A percentile compares a stretch with the other conserved stretches of the same genome.
phyloP scores from a whole-genome alignment of 2,888 invertebrate species.

The Melipona bicolor region DNA sequence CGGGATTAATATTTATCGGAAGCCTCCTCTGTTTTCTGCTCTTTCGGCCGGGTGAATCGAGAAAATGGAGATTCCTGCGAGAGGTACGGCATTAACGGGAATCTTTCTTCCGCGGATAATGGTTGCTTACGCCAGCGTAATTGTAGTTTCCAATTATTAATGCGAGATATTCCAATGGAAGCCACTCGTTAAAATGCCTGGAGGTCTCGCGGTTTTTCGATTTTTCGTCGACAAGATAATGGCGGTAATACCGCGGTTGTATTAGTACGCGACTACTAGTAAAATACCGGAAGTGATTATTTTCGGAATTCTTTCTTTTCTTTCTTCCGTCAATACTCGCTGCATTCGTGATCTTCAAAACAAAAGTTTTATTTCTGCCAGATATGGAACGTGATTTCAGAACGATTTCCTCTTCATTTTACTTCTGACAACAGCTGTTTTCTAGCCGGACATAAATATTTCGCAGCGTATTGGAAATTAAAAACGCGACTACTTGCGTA shows the following conservation, averaged over 20 bases:
- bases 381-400: not conserved
- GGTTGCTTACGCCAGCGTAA: not conserved
- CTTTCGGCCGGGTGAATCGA: not conserved
- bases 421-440: not conserved
- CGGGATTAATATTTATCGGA: slow-evolving; percentile 15
- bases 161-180: not conserved
- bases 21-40: not conserved
- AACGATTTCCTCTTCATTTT: not conserved
- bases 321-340: not conserved
- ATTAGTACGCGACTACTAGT: not conserved
- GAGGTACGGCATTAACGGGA: not conserved
- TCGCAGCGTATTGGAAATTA: not conserved
- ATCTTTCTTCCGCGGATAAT: slow-evolving; percentile 1
- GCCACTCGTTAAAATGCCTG: not conserved
- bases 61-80: not conserved
- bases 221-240: not conserved
- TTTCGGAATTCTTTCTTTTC: not conserved
- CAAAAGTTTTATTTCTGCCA: not conserved
- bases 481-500: not conserved
- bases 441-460: not conserved
- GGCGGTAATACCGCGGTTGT: not conserved
- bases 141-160: slow-evolving; percentile 10
- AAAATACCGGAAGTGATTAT: not conserved
- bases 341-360: not conserved
- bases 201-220: not conserved